These are phyloP conservation scores for Tenthredo notha DNA, from an alignment of 2,888 invertebrate species.

Conservation along the genomic window DNA sequence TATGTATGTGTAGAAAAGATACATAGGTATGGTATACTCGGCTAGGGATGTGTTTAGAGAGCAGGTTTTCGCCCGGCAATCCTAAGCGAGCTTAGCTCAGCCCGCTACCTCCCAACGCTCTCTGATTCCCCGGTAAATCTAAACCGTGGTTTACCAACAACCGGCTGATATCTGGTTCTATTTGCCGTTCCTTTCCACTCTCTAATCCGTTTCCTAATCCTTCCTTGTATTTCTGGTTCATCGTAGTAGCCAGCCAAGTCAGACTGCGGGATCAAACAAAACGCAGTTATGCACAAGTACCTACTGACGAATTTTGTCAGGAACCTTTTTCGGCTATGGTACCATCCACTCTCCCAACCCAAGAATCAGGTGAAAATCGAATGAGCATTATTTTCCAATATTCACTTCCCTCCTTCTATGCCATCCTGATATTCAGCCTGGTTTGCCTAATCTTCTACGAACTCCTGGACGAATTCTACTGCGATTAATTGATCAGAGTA, in stretches of 20 bases:
- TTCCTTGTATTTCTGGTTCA: not conserved
- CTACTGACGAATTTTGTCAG: not conserved
- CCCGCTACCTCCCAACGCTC: constrained; percentile 72
- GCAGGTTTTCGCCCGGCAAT: constrained; percentile 70
- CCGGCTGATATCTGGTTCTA: constrained; percentile 72
- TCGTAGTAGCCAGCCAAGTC: not conserved
- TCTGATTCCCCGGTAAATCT: constrained; percentile 81
- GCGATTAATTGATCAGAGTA: not conserved
- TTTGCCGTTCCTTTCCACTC: constrained; percentile 59
- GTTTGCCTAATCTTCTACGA: constrained; percentile 64
- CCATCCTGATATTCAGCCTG: constrained; percentile 64
- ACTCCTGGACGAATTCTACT: constrained; percentile 30
- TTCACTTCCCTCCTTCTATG: constrained; percentile 63
- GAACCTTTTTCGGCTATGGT: not conserved
- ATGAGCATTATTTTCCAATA: constrained; percentile 41
- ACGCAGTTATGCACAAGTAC: not conserved
- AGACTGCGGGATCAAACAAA: not conserved
- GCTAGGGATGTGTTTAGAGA: constrained; percentile 52
- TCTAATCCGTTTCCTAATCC: constrained; percentile 69
- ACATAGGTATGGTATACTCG: constrained; percentile 7
- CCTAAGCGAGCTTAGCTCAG: constrained; percentile 76
- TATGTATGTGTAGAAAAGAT: not conserved
- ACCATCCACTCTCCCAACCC: not conserved
- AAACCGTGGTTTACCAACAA: constrained; percentile 87
- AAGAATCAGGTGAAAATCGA: constrained; percentile 27